These are phyloP conservation scores for Eupithecia insigniata DNA, from an alignment of 2,888 invertebrate species.

Conservation along the genomic window DNA sequence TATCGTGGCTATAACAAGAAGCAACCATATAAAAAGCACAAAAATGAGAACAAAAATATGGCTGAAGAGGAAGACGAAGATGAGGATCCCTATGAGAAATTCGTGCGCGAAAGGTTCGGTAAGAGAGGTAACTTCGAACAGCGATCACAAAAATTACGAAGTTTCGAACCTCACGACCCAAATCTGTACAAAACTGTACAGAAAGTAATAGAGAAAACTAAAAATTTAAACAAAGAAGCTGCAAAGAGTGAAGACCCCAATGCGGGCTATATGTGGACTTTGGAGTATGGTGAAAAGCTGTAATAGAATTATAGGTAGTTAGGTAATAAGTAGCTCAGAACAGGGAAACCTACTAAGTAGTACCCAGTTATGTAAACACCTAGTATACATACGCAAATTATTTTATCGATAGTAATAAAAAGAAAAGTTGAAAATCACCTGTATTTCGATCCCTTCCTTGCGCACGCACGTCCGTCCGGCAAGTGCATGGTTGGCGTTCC, in stretches of 20 bases:
- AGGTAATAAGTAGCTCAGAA: neutral
- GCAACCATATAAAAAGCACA: constrained; percentile 55
- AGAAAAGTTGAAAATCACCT: neutral
- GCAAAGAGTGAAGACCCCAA: constrained; percentile 74
- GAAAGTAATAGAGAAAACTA: constrained; percentile 71
- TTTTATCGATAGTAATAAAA: neutral
- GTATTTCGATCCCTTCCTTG: too few relatives aligned
- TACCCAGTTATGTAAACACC: neutral
- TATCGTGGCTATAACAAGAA: constrained; percentile 48
- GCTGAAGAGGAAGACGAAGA: constrained; percentile 55
- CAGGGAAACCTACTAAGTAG: neutral
- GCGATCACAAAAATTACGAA: constrained; percentile 63
- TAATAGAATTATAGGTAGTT: constrained; percentile 23
- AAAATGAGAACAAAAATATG: constrained; percentile 36
- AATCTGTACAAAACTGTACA: constrained; percentile 65
- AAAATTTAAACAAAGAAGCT: constrained; percentile 69
- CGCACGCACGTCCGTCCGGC: too few relatives aligned
- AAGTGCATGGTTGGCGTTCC: too few relatives aligned
- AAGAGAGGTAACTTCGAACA: constrained; percentile 68
- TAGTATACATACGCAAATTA: neutral
- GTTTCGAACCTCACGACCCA: constrained; percentile 57
- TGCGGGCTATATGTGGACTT: constrained; percentile 81
- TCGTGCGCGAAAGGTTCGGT: constrained; percentile 77
- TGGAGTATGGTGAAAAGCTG: constrained; percentile 78
- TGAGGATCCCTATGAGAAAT: constrained; percentile 77